Evolutionary conservation across 37 sponge, comb jelly and placozoan species (phyloP).

Genomic region (Ephydatia muelleri): DNA sequence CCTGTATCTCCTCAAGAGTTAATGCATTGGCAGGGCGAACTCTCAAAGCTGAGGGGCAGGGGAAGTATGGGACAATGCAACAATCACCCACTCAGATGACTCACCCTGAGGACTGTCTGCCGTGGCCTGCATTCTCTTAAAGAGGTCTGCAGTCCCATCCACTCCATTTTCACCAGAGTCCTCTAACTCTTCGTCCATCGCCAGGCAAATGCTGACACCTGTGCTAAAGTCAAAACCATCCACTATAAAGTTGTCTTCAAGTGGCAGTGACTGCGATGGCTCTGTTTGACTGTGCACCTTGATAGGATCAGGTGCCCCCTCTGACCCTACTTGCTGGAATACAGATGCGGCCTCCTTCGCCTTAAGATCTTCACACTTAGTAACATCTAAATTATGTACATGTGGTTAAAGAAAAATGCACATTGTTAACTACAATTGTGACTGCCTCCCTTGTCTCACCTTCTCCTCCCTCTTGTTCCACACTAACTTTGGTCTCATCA

Average conservation of each 20-base stretch:
- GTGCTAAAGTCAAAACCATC: constrained; percentile 80
- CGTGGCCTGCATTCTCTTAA: not conserved
- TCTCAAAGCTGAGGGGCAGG: not conserved
- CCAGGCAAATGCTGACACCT: constrained; percentile 64
- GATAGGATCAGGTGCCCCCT: not conserved
- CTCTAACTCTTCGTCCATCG: constrained; percentile 45
- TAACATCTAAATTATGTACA: not conserved
- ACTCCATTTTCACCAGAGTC: constrained; percentile 6
- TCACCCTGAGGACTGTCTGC: not conserved
- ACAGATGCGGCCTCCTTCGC: not conserved
- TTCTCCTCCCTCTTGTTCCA: constrained; percentile 8
- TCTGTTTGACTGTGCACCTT: not conserved
- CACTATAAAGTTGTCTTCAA: constrained; percentile 49
- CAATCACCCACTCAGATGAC: not conserved
- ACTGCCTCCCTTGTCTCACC: not conserved
- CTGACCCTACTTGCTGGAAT: not conserved
- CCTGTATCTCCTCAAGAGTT: constrained; percentile 70
- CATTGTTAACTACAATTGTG: not conserved
- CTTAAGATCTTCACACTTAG: not conserved
- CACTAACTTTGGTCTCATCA: not conserved
- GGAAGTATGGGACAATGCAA: not conserved
- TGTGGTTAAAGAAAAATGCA: not conserved
- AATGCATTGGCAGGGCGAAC: constrained; percentile 54
- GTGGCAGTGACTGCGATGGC: not conserved
- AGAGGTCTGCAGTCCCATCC: not conserved